A percentile compares a stretch with the other conserved stretches of the same genome.
These are phyloP conservation scores for Athetis lepigone DNA, from an alignment of 2,888 invertebrate species.

Conservation along the genomic window DNA sequence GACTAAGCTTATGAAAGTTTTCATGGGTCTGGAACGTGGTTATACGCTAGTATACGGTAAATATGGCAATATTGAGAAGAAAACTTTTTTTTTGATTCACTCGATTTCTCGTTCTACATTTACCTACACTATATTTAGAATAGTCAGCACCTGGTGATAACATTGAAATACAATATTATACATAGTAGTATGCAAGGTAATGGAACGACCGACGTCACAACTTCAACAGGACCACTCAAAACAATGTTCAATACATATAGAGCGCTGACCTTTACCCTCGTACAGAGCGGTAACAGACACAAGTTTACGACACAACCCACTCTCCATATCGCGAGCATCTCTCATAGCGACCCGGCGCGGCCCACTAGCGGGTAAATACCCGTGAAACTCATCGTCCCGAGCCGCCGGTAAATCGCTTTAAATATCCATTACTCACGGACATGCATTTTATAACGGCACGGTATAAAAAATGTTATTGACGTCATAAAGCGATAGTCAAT, in stretches of 20 bases:
- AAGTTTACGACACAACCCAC: constrained; percentile 31
- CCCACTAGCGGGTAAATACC: constrained; percentile 48
- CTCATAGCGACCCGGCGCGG: constrained; percentile 23
- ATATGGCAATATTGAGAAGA: too few species aligned
- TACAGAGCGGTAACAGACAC: constrained; percentile 30
- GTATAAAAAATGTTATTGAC: constrained; percentile 74
- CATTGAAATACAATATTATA: too few species aligned
- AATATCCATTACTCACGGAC: constrained; percentile 75
- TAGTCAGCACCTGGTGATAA: background rate
- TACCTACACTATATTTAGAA: too few species aligned
- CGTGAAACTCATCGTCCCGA: constrained; percentile 44
- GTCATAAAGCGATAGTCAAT: constrained; percentile 73
- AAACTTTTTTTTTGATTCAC: too few species aligned
- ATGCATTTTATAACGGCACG: constrained; percentile 74
- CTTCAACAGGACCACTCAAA: constrained; percentile 3
- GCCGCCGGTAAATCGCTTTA: constrained; percentile 66
- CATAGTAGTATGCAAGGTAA: too few species aligned
- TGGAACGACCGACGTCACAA: background rate
- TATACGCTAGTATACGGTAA: too few species aligned
- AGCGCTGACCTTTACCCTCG: constrained; percentile 3
- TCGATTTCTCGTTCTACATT: too few species aligned
- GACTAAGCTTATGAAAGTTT: too few species aligned
- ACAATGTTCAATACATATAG: background rate
- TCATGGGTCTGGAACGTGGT: too few species aligned
- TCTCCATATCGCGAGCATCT: constrained; percentile 49